Base-by-base conservation (phyloP, 2,888 invertebrate species). In the Bimastos eiseni region DNA sequence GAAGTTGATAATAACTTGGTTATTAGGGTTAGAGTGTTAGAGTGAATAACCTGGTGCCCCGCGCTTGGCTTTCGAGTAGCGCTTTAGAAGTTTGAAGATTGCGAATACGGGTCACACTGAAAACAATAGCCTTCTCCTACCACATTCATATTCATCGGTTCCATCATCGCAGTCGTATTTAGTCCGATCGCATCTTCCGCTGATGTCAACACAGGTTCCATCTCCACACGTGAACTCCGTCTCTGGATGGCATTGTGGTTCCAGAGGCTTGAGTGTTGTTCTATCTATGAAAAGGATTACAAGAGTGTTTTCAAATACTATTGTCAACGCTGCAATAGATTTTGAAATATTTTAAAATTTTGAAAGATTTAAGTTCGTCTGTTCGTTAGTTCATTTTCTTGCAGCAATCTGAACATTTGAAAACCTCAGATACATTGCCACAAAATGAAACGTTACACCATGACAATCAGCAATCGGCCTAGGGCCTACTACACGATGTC, bases 171-270 rank as follows among this genome's bases (percentile, higher is more conserved):
- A 97, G 92, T 97, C 96, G 21, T 93, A 91, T 4, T 89, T 33
- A 30, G 92, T 92, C 96, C 97, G 97, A 96, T 98, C 97, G 96
- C 98, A 98, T 95, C 97, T 97, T 94, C 97, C 96, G 93, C 96
- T 95, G 95, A 96, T 96, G 93, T 97, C 97, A 95, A 98, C 97
- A 96, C 98, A 98, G 92, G 95, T 95, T 30, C 96, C 96, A 93
- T 83, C 89, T 33, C 49, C 83, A 89, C 91, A 91, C 8, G 70
- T 70, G 30, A 88, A 86, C 38, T 91, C 36, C 34, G 36, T 86
- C 2, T 21, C 34, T 86, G 86, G 86, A 86, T 86, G 6, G 37
- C 86, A 86, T 36, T 0, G 21, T 13, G 86, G 84, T 84, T 6
- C 49, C 1, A 19, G 55, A 55, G 30, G 30, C 70, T 4, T 5